A percentile compares a stretch with the other conserved stretches of the same genome.
These are phyloP conservation scores for Xestia xanthographa DNA, from an alignment of 2,888 invertebrate genomes.

Conservation along the genomic window DNA sequence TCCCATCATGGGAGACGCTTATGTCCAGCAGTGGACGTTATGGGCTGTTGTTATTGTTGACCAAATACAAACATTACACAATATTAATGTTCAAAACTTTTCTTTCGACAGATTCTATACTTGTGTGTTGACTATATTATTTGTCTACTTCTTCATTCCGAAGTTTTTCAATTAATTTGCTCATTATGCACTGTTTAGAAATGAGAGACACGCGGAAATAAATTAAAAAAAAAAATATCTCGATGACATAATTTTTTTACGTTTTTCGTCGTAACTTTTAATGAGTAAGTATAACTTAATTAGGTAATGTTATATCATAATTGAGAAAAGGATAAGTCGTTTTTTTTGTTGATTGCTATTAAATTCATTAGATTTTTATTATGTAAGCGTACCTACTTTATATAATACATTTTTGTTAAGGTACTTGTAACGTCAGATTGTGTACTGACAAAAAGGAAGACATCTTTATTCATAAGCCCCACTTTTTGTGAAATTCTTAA, in stretches of 20 bases:
- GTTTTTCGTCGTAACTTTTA: neutral
- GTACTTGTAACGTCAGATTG: neutral
- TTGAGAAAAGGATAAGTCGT: neutral
- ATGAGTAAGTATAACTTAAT: conserved; percentile 9
- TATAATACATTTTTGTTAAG: neutral
- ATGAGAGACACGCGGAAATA: conserved; percentile 34
- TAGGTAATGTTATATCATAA: conserved; percentile 27
- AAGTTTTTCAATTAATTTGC: neutral
- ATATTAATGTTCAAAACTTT: neutral
- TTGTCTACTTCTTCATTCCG: neutral
- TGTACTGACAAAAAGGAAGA: neutral
- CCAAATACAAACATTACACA: too few relatives aligned
- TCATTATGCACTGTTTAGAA: conserved; percentile 16
- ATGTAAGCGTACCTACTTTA: neutral
- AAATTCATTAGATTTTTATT: neutral
- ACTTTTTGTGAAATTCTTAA: neutral
- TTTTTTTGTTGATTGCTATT: neutral
- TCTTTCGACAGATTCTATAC: neutral
- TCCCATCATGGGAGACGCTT: too few relatives aligned
- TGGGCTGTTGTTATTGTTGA: too few relatives aligned
- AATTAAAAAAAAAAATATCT: conserved; percentile 12
- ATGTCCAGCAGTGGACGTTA: too few relatives aligned
- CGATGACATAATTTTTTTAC: conserved; percentile 11
- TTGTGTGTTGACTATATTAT: neutral
- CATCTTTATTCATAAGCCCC: neutral